Base-by-base conservation (phyloP, 2,888 invertebrate species). In the Leptinotarsa peninsularis region DNA sequence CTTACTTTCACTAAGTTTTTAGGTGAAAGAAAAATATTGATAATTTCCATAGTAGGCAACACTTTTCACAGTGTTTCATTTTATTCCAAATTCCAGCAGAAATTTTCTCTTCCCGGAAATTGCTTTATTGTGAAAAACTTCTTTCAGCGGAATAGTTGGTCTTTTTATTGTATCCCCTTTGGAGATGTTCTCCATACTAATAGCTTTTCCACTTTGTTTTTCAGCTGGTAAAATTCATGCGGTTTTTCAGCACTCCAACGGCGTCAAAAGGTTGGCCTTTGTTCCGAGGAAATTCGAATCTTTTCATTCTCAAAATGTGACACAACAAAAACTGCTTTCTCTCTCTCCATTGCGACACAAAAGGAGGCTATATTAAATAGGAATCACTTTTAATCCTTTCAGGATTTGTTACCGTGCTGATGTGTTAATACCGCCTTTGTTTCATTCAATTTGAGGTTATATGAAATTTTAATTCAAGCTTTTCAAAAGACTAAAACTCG, bases 371-470 rank as follows among this genome's bases (percentile, higher is more conserved):
- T 75, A 75, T 75, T 73, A 73, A 73, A 73, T 69, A 54, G 66
- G 66, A 66, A 69, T 75, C 63, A 71, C 21, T 71, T 70, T 60
- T 75, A 75, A 75, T 75, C 74, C 71, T 67, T 75, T 50, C 43
- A 67, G 71, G 74, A 75, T 75, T 75, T 71, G 72, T 68, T 67
- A 63, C 72, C 58, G 54, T 67, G 75, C 71, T 71, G 76, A 76
- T 76, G 76, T 73, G 76, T 76, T 76, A 73, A 76, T 76, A 71
- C 73, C 49, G 49, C 73, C 63, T 76, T 73, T 73, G 73, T 76
- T 70, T 70, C 67, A 43, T 67, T 76, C 67, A 73, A 76, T 76
- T 71, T 76, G 70, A 73, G 60, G 60, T 70, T 66, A 71, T 73
- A 73, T 71, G 67, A 67, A 73, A 67, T 76, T 73, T 63, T 63